These are phyloP conservation scores for Lithophane ornitopus DNA, from an alignment of 2,888 invertebrate genomes.

Conservation along the genomic window DNA sequence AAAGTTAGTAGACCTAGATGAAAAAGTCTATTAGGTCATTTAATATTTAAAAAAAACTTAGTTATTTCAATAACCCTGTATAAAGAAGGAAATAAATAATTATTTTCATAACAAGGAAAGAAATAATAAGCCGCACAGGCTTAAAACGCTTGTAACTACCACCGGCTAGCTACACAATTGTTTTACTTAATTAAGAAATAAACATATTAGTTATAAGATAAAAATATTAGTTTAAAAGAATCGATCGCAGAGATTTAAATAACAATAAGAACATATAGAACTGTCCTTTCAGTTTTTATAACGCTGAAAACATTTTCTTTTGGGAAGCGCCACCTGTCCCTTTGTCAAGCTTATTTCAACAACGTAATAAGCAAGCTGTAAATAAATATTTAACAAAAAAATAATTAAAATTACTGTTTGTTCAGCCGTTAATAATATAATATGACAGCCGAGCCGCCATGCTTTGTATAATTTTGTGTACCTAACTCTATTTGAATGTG, in stretches of 20 bases:
- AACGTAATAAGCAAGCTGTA: background rate
- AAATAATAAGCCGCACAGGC: too few relatives aligned
- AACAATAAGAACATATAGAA: background rate
- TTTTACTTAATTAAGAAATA: background rate
- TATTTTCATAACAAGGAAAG: background rate
- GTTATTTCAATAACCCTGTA: background rate
- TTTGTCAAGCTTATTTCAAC: background rate
- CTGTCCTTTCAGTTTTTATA: background rate
- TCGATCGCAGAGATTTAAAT: background rate
- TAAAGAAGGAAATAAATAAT: background rate
- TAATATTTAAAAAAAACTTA: background rate
- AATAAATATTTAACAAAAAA: background rate
- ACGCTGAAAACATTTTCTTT: background rate
- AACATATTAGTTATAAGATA: background rate
- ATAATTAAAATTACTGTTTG: background rate
- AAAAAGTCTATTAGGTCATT: background rate
- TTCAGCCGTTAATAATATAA: background rate
- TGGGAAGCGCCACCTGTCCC: background rate
- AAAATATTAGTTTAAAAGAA: background rate
- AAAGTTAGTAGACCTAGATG: background rate
- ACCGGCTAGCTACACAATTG: background rate
- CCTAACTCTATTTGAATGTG: background rate
- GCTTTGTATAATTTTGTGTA: background rate
- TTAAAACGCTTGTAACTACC: too few relatives aligned
- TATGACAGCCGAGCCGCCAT: too few relatives aligned